These are phyloP conservation scores for Philypnodon macrostomus DNA, from an alignment of 2,797 vertebrate genomes.

Conservation along the genomic window DNA sequence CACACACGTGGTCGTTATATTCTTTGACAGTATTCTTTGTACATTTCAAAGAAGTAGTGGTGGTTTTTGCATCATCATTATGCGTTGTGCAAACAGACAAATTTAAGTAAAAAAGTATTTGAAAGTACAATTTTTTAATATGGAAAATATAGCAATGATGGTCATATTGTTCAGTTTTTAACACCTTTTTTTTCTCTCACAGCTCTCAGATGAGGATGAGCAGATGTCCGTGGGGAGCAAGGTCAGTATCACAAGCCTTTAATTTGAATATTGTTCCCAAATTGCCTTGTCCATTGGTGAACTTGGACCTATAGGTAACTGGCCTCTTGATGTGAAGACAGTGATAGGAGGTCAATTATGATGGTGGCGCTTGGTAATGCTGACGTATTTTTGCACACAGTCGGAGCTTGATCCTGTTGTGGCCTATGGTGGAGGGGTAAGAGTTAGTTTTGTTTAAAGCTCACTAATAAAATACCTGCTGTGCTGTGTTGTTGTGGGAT, in stretches of 20 bases:
- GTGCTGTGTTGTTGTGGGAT: slow-evolving; percentile 5
- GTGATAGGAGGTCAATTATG: not conserved
- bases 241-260: slow-evolving; percentile 68
- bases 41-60: too few relatives aligned
- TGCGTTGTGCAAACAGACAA: too few relatives aligned
- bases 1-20: not conserved
- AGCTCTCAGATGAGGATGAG: slow-evolving; percentile 95
- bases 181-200: slow-evolving; percentile 41
- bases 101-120: too few relatives aligned
- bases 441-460: slow-evolving; percentile 1
- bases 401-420: slow-evolving; percentile 63
- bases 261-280: too few relatives aligned
- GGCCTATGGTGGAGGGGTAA: slow-evolving; percentile 48
- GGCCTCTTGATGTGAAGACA: not conserved
- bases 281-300: not conserved
- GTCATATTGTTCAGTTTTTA: not conserved
- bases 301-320: too few relatives aligned
- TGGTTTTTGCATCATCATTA: too few relatives aligned
- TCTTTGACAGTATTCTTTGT: too few relatives aligned
- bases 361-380: not conserved
- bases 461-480: not conserved
- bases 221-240: slow-evolving; percentile 88
- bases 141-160: too few relatives aligned
- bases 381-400: slow-evolving; percentile 54
- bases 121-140: too few relatives aligned